Base-by-base conservation (phyloP, 2,888 invertebrate genomes). In the Adineta ricciae region DNA sequence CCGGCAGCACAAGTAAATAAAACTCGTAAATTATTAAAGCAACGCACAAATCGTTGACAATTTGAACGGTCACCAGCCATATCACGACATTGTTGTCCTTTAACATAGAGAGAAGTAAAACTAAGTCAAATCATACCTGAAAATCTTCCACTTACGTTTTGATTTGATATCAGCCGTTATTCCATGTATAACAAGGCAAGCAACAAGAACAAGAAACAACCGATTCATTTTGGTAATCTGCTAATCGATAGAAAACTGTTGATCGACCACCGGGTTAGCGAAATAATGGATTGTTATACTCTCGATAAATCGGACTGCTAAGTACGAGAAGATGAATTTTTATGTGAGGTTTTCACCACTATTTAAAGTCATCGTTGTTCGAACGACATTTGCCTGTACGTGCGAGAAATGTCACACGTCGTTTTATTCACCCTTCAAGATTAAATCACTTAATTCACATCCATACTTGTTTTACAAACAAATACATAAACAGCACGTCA, bases 1-100 rank as follows among this genome's bases (percentile, higher is more conserved):
- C 78, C 78, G n/a, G 21, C 24, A 9, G 41, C 21, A 78, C 78
- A 78, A 41, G 78, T 78, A 78, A 78, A 78, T 41, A 78, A 41
- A 78, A 78, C 41, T 78, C 78, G 7, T 78, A 78, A 41, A 78
- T 78, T 78, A 21, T 41, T 24, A 41, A 78, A 78, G 41, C 78
- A 78, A n/a, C 78, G 78, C 38, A 41, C 38, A 78, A 78, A 78
- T 78, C 78, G 21, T 78, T 41, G 41, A 78, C 78, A 78, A 78
- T 78, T 78, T 41, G 78, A 8, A 41, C n/a, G 41, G n/a, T 78
- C 78, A n/a, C 41, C 38, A 41, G 24, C 78, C 24, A n/a, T 3
- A 78, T 78, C 78, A 14, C n/a, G 38, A 78, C 78, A 78, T 78
- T 41, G 24, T n/a, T 9, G n/a, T 78, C 78, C 78, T 78, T 64